These are phyloP conservation scores for Chymomyza procnemis DNA, from an alignment of 2,888 invertebrate species.

Conservation along the genomic window DNA sequence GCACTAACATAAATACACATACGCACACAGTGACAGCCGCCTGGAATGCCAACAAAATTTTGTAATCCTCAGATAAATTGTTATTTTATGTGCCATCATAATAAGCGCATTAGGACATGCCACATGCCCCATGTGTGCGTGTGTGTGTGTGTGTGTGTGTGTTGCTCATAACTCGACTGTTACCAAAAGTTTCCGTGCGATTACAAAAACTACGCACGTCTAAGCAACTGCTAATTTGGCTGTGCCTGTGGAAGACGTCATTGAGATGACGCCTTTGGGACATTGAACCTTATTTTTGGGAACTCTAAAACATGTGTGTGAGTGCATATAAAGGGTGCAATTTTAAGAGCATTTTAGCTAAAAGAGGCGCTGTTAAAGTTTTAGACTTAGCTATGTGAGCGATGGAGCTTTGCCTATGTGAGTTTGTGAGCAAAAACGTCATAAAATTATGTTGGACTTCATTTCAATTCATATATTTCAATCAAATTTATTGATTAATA, in stretches of 20 bases:
- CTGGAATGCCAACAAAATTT: constrained; percentile 47
- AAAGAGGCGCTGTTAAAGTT: too few species aligned
- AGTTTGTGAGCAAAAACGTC: too few species aligned
- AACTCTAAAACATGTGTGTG: constrained; percentile 11
- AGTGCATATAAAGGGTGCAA: neutral
- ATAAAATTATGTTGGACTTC: too few species aligned
- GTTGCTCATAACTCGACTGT: neutral
- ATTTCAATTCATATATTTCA: too few species aligned
- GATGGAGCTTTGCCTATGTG: too few species aligned
- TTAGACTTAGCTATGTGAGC: too few species aligned
- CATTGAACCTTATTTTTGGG: constrained; percentile 50
- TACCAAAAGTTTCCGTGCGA: constrained; percentile 13
- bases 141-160: constrained; percentile 19
- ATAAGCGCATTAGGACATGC: constrained; percentile 66
- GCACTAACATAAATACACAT: constrained; percentile 22
- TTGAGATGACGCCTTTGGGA: constrained; percentile 68
- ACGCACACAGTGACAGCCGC: neutral
- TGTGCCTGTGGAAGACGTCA: constrained; percentile 43
- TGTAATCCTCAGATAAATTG: constrained; percentile 73
- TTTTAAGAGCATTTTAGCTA: neutral
- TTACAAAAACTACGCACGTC: constrained; percentile 65
- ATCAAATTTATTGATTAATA: too few species aligned
- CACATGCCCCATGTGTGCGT: constrained; percentile 5
- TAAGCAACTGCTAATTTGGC: constrained; percentile 25
- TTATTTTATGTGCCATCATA: constrained; percentile 73